Conservation (phyloP, 2,888 invertebrate species). For the Metalampra italica region DNA sequence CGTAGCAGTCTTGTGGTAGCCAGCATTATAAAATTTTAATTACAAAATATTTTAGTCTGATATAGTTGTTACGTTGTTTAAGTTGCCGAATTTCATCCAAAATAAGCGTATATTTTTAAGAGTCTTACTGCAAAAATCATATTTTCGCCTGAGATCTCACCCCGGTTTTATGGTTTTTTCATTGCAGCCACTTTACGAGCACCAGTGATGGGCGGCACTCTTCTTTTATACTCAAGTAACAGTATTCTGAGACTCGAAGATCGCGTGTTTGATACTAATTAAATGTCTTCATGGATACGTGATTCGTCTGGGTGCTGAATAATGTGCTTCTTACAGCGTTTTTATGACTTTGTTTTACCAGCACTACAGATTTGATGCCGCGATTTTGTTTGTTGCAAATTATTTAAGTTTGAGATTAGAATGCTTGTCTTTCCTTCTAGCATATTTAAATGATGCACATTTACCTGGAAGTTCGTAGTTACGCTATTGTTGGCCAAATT, state of each 20-base stretch:
- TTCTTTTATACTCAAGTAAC: constrained; percentile 51
- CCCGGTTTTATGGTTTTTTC: constrained; percentile 69
- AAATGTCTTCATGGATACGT: constrained; percentile 62
- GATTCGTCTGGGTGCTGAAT: constrained; percentile 55
- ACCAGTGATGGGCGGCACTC: constrained; percentile 54
- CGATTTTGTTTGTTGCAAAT: not conserved
- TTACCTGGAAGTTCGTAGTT: not conserved
- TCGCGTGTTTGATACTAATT: constrained; percentile 71
- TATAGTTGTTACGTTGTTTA: not conserved
- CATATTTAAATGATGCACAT: not conserved
- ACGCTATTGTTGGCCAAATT: no score
- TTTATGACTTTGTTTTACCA: constrained; percentile 26
- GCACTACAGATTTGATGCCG: not conserved
- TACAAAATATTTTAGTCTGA: not conserved
- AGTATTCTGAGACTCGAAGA: constrained; percentile 49
- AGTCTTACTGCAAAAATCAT: constrained; percentile 53
- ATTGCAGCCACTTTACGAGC: constrained; percentile 69
- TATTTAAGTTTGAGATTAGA: not conserved
- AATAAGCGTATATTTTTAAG: constrained; percentile 23
- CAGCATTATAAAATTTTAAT: not conserved
- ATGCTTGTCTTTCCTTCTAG: not conserved
- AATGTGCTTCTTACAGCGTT: constrained; percentile 44
- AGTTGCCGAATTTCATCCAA: not conserved
- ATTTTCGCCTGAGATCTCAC: constrained; percentile 54
- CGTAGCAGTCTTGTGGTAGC: no score